phyloP scores from a whole-genome alignment of 2,797 vertebrate species.

The Molossus alvarezi region DNA sequence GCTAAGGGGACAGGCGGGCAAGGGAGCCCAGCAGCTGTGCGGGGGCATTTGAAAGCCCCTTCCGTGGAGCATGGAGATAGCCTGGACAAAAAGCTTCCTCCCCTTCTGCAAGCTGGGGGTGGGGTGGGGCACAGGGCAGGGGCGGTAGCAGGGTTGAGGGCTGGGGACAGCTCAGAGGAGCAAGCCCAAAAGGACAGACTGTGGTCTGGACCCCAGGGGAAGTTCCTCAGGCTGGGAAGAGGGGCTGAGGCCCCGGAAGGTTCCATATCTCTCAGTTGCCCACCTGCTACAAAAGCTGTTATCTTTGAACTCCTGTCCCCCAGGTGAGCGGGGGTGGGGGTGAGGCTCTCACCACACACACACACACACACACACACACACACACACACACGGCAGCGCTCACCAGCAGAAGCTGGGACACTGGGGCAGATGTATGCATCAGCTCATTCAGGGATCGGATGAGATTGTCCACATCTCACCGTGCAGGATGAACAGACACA shows the following conservation, averaged over 20 bases:
- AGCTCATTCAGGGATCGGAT: not conserved
- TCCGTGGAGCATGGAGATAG: not conserved
- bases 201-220: not conserved
- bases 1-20: constrained; percentile 59
- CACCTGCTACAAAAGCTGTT: not conserved
- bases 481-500: not conserved
- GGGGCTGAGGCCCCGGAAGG: not conserved
- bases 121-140: accelerated
- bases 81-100: not conserved
- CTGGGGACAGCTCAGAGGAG: not conserved
- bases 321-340: not conserved
- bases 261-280: not conserved
- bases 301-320: not conserved
- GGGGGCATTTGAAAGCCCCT: not conserved
- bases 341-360: not conserved
- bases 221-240: not conserved
- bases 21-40: not conserved
- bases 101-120: not conserved
- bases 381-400: not conserved
- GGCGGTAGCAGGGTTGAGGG: not conserved
- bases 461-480: not conserved
- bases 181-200: not conserved
- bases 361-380: not conserved
- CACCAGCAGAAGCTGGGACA: not conserved
- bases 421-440: not conserved